Evolutionary conservation across 1,140 invertebrate genomes (phyloP), one percentile per base, ranked within the genome.

Genomic region (Leptoteleia sp.): DNA sequence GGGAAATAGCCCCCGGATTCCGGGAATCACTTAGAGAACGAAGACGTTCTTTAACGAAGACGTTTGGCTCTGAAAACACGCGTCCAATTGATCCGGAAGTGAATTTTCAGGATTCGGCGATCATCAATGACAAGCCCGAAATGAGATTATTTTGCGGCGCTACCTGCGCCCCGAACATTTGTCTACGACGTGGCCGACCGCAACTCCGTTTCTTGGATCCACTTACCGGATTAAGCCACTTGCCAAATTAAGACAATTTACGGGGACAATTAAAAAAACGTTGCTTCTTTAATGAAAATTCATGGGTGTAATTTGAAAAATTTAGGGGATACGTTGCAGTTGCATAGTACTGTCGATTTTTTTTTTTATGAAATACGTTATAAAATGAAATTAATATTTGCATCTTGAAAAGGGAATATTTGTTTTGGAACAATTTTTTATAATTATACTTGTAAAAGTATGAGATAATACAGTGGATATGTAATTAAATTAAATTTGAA

Each of bases 261-360:
- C 42, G 42, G 27, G 35, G 9, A 35, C 43, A 70, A 70, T 59
- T 70, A 61, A 72, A 72, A 72, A 54, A 33, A 9, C 13, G 42
- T 37, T 19, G 37, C 65, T 47, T 43, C 52, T 70, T 59, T 37
- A n/a, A 12, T 8, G 35, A 22, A 42, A 57, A 70, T 40, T 70
- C 42, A 70, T 57, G 43, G 35, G 50, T 33, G 65, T 43, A 70
- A 70, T 70, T 70, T 57, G n/a, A n/a, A n/a, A n/a, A n/a, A 52
- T 40, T 40, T 29, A 45, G 22, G 33, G 5, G 17, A 7, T n/a
- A 38, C 7, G 33, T n/a, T n/a, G n/a, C n/a, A n/a, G n/a, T n/a
- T n/a, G n/a, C n/a, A n/a, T n/a, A n/a, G n/a, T n/a, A n/a, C n/a
- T n/a, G n/a, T n/a, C n/a, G n/a, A n/a, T n/a, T n/a, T n/a, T n/a